These are phyloP conservation scores for Platichthys stellatus DNA, from an alignment of 2,113 vertebrate species.

Conservation along the genomic window DNA sequence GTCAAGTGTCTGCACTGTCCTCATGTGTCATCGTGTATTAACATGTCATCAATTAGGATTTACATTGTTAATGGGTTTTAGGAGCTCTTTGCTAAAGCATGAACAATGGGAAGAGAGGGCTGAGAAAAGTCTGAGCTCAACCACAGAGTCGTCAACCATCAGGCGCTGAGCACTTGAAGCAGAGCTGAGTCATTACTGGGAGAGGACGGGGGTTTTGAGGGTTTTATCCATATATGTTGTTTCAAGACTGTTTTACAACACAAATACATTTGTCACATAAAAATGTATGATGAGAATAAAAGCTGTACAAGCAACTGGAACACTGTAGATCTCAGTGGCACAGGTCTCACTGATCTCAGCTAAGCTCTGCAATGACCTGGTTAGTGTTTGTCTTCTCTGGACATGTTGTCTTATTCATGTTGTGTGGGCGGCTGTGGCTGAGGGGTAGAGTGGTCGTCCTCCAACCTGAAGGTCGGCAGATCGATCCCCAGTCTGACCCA, in stretches of 20 bases:
- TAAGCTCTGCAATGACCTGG: not conserved
- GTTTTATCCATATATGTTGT: constrained; percentile 24
- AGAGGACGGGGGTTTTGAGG: constrained; percentile 20
- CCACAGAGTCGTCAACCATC: constrained; percentile 7
- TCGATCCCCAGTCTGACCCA: too few relatives aligned
- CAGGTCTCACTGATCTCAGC: not conserved
- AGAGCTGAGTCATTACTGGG: constrained; percentile 42
- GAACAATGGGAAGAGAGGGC: constrained; percentile 20
- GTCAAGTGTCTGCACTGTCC: not conserved
- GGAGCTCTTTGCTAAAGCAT: not conserved
- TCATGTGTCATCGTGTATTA: not conserved
- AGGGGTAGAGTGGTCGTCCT: too few relatives aligned
- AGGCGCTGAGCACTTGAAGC: constrained; percentile 19
- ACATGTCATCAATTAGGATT: not conserved
- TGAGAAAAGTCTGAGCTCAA: not conserved
- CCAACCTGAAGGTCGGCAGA: too few relatives aligned
- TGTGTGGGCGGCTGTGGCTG: too few relatives aligned
- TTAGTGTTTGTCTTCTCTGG: not conserved
- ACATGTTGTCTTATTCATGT: not conserved
- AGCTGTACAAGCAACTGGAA: not conserved
- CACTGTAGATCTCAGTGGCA: not conserved
- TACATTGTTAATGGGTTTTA: not conserved
- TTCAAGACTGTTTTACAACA: not conserved
- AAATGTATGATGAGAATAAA: not conserved
- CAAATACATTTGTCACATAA: not conserved